Percentiles rank a stretch among this genome's conserved stretches.
These are phyloP conservation scores for Nyctereutes procyonoides DNA, from an alignment of 2,113 vertebrate species.

Conservation along the genomic window DNA sequence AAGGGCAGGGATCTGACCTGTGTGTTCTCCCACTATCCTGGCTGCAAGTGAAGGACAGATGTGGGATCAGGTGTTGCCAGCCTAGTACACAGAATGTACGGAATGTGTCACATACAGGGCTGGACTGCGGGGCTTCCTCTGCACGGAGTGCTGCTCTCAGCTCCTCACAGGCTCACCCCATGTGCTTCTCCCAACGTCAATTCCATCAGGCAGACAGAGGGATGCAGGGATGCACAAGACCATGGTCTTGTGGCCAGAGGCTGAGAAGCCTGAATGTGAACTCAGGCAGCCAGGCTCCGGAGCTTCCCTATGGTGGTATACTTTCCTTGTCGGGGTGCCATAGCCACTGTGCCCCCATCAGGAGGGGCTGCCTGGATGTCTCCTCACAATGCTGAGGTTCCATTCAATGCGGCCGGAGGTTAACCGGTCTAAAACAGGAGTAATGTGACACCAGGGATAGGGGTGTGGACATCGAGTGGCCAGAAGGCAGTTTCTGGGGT, in stretches of 20 bases:
- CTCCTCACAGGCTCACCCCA: background rate
- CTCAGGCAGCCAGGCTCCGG: no score
- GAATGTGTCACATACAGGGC: background rate
- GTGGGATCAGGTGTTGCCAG: background rate
- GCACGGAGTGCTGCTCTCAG: background rate
- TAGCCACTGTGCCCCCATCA: no score
- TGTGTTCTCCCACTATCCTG: background rate
- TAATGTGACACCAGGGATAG: fast-evolving
- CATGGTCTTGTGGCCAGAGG: no score
- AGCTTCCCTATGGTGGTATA: no score
- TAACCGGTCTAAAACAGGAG: background rate
- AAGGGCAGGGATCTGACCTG: background rate
- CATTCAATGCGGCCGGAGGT: background rate
- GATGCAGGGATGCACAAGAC: background rate
- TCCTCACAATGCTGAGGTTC: background rate
- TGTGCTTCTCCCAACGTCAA: background rate
- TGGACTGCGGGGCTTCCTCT: background rate
- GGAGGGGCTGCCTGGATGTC: background rate
- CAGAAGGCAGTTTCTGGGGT: background rate
- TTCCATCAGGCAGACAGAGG: background rate
- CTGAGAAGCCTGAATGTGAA: no score
- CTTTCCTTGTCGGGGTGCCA: background rate
- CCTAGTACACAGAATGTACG: fast-evolving
- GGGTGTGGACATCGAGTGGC: background rate
- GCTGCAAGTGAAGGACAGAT: background rate